Conservation (phyloP, 2,797 vertebrate species). For the Syndactyla subalaris region DNA sequence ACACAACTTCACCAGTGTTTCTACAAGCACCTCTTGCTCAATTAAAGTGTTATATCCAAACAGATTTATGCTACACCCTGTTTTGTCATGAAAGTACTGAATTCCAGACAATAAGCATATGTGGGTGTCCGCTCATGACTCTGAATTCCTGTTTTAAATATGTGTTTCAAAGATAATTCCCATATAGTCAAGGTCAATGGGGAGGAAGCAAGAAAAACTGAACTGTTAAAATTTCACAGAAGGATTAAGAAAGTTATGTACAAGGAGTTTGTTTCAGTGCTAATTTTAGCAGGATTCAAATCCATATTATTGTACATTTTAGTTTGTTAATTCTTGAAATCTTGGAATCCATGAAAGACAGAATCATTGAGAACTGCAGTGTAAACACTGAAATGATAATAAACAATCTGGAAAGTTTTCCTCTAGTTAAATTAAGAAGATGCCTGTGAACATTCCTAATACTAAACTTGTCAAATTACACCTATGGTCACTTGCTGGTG, state of each 20-base stretch:
- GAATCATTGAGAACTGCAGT: neutral
- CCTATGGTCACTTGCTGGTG: neutral
- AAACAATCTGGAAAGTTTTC: neutral
- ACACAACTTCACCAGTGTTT: neutral
- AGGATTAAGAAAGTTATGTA: neutral
- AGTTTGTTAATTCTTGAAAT: neutral
- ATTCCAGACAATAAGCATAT: neutral
- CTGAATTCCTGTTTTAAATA: neutral
- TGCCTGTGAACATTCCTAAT: neutral
- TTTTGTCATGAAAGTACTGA: neutral
- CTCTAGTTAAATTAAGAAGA: neutral
- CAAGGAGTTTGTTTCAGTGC: neutral
- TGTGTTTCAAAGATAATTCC: neutral
- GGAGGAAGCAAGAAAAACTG: neutral
- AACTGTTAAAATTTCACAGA: neutral
- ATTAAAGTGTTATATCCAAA: neutral
- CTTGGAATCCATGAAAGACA: neutral
- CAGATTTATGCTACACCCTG: neutral
- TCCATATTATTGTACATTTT: neutral
- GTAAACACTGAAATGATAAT: neutral
- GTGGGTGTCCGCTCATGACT: neutral
- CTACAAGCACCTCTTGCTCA: conserved; percentile 29
- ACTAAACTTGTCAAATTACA: neutral
- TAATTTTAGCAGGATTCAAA: neutral
- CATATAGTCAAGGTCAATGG: neutral